These are phyloP conservation scores for Chiloscyllium plagiosum DNA, from an alignment of 2,113 vertebrate species.

Conservation along the genomic window DNA sequence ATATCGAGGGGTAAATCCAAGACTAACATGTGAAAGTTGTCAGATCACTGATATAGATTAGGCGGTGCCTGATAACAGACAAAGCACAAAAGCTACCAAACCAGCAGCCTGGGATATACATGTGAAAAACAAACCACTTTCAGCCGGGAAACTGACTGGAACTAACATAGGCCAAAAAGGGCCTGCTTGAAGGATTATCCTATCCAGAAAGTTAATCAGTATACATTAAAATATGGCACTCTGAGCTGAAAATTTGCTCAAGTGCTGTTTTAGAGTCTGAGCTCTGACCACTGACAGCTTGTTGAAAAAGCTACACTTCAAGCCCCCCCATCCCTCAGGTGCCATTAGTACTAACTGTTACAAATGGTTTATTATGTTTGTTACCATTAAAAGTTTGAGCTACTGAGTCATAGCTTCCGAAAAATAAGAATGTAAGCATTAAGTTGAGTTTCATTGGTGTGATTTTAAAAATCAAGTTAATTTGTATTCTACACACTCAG, in stretches of 20 bases:
- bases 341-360: neutral
- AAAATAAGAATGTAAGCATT: neutral
- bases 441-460: neutral
- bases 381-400: neutral
- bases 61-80: neutral
- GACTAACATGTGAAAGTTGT: neutral
- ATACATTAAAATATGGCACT: neutral
- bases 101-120: neutral
- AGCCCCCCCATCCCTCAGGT: neutral
- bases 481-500: too few relatives aligned
- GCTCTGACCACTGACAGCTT: neutral
- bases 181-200: neutral
- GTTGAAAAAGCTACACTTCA: neutral
- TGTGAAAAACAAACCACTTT: neutral
- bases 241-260: neutral
- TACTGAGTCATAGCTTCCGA: neutral
- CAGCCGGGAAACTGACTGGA: neutral
- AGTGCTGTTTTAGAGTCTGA: neutral
- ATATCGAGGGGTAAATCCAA: neutral
- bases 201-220: neutral
- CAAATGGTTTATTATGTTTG: neutral
- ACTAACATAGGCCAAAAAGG: neutral
- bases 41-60: constrained; percentile 1
- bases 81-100: neutral
- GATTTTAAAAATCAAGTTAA: neutral